Base-by-base conservation (phyloP, 2,888 invertebrate genomes). In the Drosophila niveifrons region DNA sequence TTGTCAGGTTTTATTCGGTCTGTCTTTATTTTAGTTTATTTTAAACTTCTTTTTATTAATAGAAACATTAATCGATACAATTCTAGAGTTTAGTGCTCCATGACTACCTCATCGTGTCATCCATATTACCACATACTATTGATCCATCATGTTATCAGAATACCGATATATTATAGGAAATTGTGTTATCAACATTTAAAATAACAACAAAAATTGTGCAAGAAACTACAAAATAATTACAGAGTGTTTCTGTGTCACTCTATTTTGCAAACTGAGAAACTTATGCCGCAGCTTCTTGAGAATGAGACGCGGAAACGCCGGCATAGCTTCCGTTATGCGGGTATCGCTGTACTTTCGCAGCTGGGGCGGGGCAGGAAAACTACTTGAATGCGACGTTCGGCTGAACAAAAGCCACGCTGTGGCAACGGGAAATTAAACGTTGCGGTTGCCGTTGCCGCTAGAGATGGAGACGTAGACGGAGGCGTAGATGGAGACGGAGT, bases 301-400 rank as follows among this genome's bases (percentile, higher is more conserved):
- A 85, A 75, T 72, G 76, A 59, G 50, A 75, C 81, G 80, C 68
- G 81, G 76, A 73, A 87, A 76, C 43, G 80, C 74, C 67, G 76
- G 87, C 84, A 81, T 59, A 53, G 66, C 69, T 83, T 85, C 89
- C 89, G 83, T 62, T 75, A 36, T 67, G 41, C 41, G n/a, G 68
- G 65, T 69, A 4, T 74, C 58, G 72, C 66, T 61, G 64, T 65
- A 52, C 70, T 39, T 61, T 39, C 11, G 62, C 43, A 43, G 58
- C 28, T 43, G 7, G 7, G 61, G 59, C 15, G 66, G 28, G 48
- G 39, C 46, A 59, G 79, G 78, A 70, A 67, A 65, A 61, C 59
- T 31, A 66, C 64, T 74, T 86, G 57, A 78, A 83, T 82, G 81
- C 84, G 79, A 58, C 69, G 48, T 65, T 43, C 17, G 57, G 43